Evolutionary conservation across 64 coral and sea anemone species (phyloP).

Genomic region (Trachythela sp.): DNA sequence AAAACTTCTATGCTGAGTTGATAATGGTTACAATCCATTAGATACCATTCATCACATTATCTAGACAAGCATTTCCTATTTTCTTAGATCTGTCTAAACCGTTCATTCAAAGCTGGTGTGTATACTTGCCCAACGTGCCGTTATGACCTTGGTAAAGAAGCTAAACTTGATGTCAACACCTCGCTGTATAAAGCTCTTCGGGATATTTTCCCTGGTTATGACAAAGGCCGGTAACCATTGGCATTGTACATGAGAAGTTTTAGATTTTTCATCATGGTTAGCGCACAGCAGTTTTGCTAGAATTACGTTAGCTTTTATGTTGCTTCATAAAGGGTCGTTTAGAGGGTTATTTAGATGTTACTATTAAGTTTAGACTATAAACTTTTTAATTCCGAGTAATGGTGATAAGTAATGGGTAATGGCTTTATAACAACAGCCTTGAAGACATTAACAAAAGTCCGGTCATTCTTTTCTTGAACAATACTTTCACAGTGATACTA

Average conservation of each 20-base stretch:
- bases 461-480: too few species aligned
- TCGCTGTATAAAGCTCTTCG: not conserved
- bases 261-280: not conserved
- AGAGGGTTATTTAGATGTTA: too few species aligned
- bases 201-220: conserved; percentile 19
- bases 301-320: too few species aligned
- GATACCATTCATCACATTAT: not conserved
- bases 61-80: too few species aligned
- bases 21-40: not conserved
- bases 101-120: conserved; percentile 10
- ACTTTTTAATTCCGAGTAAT: too few species aligned
- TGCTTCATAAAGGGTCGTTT: too few species aligned
- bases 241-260: not conserved
- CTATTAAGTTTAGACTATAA: too few species aligned
- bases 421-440: too few species aligned
- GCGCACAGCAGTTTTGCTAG: too few species aligned
- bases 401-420: too few species aligned
- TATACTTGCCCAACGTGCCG: not conserved
- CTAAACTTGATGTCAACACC: not conserved
- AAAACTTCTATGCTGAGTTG: not conserved
- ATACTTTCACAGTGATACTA: too few species aligned
- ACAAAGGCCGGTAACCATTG: not conserved
- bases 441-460: too few species aligned
- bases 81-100: not conserved
- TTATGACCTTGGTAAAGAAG: not conserved